Percentiles rank a stretch among this genome's conserved stretches.
phyloP scores from a whole-genome alignment of 1,140 invertebrate genomes.

The Chrysopa pallens region DNA sequence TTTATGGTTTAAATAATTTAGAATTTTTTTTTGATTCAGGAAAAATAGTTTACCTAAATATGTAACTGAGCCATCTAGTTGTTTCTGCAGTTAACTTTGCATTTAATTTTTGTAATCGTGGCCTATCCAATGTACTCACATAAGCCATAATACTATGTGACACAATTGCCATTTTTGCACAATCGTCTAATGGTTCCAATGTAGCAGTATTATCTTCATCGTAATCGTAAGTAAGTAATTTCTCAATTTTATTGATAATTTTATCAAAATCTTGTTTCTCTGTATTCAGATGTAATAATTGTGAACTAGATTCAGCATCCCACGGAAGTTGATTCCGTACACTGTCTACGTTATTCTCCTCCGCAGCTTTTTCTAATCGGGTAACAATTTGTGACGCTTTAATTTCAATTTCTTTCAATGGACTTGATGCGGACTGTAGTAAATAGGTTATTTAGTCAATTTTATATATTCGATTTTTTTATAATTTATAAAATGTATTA shows the following conservation, averaged over 20 bases:
- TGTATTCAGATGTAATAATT: conserved; percentile 15
- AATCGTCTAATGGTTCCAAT: conserved; percentile 32
- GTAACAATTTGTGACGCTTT: conserved; percentile 22
- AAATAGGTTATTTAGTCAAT: conserved; percentile 1
- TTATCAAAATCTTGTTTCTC: conserved; percentile 17
- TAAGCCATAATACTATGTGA: conserved; percentile 59
- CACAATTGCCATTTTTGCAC: conserved; percentile 45
- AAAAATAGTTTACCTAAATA: conserved; percentile 43
- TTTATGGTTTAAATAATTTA: conserved; percentile 5
- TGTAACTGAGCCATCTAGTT: conserved; percentile 56
- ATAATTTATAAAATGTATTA: not conserved
- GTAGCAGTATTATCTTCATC: conserved; percentile 24
- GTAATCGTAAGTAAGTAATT: conserved; percentile 22
- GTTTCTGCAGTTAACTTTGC: conserved; percentile 55
- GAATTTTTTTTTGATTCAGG: not conserved
- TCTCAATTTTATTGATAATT: conserved; percentile 18
- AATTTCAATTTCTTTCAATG: conserved; percentile 20
- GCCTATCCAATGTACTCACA: conserved; percentile 46
- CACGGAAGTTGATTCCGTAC: not conserved
- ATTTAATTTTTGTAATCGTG: conserved; percentile 47
- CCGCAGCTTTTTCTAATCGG: conserved; percentile 20
- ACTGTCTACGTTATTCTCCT: conserved; percentile 11
- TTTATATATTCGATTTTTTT: not conserved
- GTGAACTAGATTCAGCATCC: conserved; percentile 9
- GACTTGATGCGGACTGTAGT: not conserved